Conservation (phyloP, 2,797 vertebrate species). For the Oreochromis grahami region DNA sequence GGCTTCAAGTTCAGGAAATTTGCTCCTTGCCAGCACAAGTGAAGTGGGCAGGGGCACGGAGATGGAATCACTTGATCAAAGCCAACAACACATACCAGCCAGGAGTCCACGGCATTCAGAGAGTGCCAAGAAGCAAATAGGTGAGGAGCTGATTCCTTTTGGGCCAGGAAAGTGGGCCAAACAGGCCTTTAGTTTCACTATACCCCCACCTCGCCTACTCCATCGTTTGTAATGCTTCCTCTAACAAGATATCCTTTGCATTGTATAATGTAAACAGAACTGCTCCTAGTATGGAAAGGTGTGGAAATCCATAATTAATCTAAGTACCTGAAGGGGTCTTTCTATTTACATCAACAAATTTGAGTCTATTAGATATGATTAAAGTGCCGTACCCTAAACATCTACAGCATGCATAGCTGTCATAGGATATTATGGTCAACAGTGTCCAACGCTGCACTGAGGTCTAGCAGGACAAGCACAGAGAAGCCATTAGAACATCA, state of each 20-base stretch:
- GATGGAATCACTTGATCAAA: background rate
- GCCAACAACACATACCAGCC: background rate
- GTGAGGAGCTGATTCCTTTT: background rate
- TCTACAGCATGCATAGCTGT: background rate
- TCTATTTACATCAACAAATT: background rate
- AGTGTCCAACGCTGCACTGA: background rate
- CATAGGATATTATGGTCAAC: background rate
- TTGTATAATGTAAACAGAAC: background rate
- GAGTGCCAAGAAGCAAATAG: background rate
- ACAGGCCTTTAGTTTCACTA: background rate
- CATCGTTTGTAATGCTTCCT: background rate
- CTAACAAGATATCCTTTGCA: background rate
- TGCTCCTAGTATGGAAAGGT: background rate
- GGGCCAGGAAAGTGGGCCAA: background rate
- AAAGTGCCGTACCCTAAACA: background rate
- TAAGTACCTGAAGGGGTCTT: background rate
- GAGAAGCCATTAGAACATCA: fast-evolving
- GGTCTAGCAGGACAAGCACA: background rate
- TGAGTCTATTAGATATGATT: background rate
- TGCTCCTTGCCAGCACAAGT: background rate
- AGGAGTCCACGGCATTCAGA: background rate
- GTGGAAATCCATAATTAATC: background rate
- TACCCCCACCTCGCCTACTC: background rate
- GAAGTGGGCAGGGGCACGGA: background rate
- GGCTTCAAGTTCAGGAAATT: background rate